Conservation (phyloP, 2,113 vertebrate genomes). For the Thunnus thynnus region DNA sequence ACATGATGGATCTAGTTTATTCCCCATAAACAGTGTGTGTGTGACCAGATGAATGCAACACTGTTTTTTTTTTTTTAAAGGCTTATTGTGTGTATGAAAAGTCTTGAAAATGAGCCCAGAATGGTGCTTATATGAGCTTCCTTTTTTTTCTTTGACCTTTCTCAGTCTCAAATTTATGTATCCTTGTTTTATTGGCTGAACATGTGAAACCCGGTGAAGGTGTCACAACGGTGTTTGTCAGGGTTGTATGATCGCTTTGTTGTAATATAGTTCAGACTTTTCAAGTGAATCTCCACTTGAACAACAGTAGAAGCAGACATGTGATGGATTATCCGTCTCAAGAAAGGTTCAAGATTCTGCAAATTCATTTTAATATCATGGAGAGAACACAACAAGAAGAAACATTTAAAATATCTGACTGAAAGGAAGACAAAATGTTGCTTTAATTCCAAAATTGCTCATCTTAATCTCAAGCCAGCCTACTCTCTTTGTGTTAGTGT, state of each 20-base stretch:
- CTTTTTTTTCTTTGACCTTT: neutral
- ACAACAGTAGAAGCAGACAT: too few relatives aligned
- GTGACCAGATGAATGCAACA: conserved; percentile 1
- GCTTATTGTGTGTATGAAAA: conserved; percentile 41
- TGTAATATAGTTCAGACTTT: too few relatives aligned
- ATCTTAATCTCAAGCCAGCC: neutral
- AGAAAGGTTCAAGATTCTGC: too few relatives aligned
- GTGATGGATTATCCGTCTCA: too few relatives aligned
- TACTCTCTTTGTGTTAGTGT: neutral
- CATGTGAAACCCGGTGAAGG: neutral
- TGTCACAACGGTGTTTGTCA: too few relatives aligned
- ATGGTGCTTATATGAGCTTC: neutral
- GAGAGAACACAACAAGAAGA: too few relatives aligned
- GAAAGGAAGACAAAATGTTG: too few relatives aligned
- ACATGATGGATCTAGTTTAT: conserved; percentile 59
- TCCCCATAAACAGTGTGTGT: conserved; percentile 39
- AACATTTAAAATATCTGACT: too few relatives aligned
- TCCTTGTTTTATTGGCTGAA: neutral
- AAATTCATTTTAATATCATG: too few relatives aligned
- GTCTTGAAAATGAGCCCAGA: neutral
- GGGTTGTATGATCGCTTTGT: too few relatives aligned
- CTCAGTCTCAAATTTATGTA: neutral
- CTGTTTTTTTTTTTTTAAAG: conserved; percentile 29
- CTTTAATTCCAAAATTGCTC: too few relatives aligned
- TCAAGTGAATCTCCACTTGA: too few relatives aligned